A percentile compares a stretch with the other conserved stretches of the same genome.
These are phyloP conservation scores for Dryoscopus gambensis DNA, from an alignment of 2,113 vertebrate species.

Conservation along the genomic window DNA sequence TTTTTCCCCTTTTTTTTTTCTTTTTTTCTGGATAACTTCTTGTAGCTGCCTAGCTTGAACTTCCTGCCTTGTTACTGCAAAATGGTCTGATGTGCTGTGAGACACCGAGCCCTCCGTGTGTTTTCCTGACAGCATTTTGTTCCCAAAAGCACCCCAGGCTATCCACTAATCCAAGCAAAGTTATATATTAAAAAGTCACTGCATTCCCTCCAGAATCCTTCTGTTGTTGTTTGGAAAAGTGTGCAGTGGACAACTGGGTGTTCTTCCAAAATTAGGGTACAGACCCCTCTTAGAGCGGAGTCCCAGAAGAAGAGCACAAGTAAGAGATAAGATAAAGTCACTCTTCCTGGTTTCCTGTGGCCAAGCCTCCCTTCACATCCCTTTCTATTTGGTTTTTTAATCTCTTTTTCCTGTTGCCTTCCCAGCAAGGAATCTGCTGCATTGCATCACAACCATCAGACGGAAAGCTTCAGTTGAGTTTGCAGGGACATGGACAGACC, in stretches of 20 bases:
- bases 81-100: background rate
- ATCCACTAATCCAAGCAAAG: background rate
- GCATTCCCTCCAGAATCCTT: background rate
- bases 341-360: background rate
- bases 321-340: background rate
- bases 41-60: background rate
- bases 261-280: background rate
- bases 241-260: background rate
- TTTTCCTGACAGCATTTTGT: background rate
- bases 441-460: background rate
- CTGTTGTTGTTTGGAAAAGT: background rate
- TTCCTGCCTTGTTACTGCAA: constrained; percentile 1
- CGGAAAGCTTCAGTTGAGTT: background rate
- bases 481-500: background rate
- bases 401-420: background rate
- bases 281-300: accelerated
- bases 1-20: background rate
- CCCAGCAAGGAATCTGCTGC: background rate
- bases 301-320: background rate
- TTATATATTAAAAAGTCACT: background rate
- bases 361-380: background rate
- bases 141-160: background rate
- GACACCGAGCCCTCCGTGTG: background rate
- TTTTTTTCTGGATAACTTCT: background rate
- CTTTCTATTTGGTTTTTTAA: background rate